phyloP scores from a whole-genome alignment of 1,140 invertebrate species.

The Metaphire vulgaris region DNA sequence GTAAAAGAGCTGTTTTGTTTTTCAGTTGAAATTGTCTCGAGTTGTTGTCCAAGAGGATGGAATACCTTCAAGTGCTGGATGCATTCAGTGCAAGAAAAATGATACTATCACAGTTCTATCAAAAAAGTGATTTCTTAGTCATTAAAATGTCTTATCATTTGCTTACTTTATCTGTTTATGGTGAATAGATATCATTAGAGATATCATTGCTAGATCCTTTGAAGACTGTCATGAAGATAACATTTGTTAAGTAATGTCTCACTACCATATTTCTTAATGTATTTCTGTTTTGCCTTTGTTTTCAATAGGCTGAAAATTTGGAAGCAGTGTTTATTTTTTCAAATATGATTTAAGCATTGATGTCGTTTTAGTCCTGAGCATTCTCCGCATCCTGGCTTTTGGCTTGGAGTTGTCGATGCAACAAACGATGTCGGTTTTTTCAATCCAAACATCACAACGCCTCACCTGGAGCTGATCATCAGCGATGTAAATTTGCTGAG shows the following conservation, averaged over 20 bases:
- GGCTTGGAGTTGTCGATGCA: slow-evolving; percentile 12
- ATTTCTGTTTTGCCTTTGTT: too few relatives aligned
- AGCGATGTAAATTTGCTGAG: background rate
- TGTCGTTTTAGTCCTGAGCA: slow-evolving; percentile 6
- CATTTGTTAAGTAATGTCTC: too few relatives aligned
- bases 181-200: too few relatives aligned
- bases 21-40: background rate
- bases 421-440: slow-evolving; percentile 24
- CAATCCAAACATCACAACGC: slow-evolving; percentile 8
- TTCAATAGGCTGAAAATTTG: too few relatives aligned
- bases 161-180: too few relatives aligned
- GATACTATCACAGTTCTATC: background rate
- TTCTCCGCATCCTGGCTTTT: slow-evolving; percentile 18
- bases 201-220: too few relatives aligned
- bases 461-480: slow-evolving; percentile 20
- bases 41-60: background rate
- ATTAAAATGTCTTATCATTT: too few relatives aligned
- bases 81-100: background rate
- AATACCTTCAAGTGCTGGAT: background rate
- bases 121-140: background rate
- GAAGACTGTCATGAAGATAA: too few relatives aligned
- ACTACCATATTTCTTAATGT: too few relatives aligned
- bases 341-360: too few relatives aligned
- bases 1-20: background rate
- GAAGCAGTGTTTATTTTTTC: too few relatives aligned